These are phyloP conservation scores for Tachina lurida DNA, from an alignment of 2,888 invertebrate genomes.

Conservation along the genomic window DNA sequence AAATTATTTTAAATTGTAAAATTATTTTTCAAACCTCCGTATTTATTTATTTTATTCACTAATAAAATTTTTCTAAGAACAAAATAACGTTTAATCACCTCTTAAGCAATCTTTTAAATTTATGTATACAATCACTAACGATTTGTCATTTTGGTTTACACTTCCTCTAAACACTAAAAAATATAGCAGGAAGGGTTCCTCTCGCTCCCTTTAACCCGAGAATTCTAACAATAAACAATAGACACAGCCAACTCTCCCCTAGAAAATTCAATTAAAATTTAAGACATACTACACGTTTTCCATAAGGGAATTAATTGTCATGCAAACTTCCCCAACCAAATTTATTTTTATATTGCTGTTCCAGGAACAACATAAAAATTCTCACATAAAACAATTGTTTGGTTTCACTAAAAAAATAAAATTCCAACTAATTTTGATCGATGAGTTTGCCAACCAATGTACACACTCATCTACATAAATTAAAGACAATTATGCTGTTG, in stretches of 20 bases:
- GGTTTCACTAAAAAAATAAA: constrained; percentile 29
- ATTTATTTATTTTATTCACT: too few species aligned
- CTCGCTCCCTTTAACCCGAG: neutral
- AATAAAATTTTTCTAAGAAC: too few species aligned
- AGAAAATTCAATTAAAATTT: constrained; percentile 11
- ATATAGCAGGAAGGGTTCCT: neutral
- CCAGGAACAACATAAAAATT: constrained; percentile 21
- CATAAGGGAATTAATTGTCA: neutral
- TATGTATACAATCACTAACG: neutral
- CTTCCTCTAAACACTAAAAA: neutral
- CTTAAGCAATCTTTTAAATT: too few species aligned
- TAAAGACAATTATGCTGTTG: constrained; percentile 52
- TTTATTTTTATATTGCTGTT: constrained; percentile 16
- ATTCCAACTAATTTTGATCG: constrained; percentile 64
- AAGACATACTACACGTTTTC: neutral
- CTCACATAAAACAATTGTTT: constrained; percentile 41
- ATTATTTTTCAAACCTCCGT: too few species aligned
- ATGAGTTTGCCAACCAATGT: constrained; percentile 28
- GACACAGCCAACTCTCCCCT: neutral
- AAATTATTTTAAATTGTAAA: too few species aligned
- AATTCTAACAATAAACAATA: neutral
- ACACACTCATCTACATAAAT: constrained; percentile 62
- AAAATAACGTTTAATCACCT: too few species aligned
- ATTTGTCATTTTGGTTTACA: neutral
- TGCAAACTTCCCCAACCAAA: constrained; percentile 23